Evolutionary conservation across 2,113 vertebrate genomes (phyloP).

Genomic region (Actenoides lindsayi): DNA sequence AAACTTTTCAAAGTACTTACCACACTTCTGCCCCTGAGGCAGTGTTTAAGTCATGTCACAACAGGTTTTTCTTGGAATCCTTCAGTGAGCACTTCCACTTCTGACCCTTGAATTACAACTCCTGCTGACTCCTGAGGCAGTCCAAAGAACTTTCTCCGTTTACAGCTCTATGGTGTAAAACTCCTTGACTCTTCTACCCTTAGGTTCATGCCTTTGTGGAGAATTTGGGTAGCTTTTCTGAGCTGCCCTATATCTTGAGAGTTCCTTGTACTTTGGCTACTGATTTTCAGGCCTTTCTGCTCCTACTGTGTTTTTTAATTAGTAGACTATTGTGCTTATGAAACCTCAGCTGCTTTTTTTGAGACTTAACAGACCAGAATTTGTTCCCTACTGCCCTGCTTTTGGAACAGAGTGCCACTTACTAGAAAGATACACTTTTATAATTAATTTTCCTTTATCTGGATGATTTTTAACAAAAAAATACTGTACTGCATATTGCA

Average conservation of each 20-base stretch:
- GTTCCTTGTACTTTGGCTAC: not conserved
- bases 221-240: not conserved
- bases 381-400: not conserved
- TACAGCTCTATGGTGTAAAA: not conserved
- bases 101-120: not conserved
- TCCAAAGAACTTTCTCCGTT: not conserved
- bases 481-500: not conserved
- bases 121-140: not conserved
- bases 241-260: not conserved
- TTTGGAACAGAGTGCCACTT: not conserved
- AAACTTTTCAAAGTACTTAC: not conserved
- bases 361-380: not conserved
- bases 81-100: not conserved
- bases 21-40: not conserved
- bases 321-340: not conserved
- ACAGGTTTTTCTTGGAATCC: not conserved
- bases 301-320: not conserved
- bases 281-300: not conserved
- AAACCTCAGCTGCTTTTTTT: not conserved
- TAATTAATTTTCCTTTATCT: not conserved
- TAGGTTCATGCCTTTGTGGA: not conserved
- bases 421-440: not conserved
- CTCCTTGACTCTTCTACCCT: not conserved
- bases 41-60: not conserved
- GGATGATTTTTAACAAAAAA: not conserved